Base-by-base conservation (phyloP, 2,113 vertebrate genomes). In the Dicerorhinus sumatrensis region DNA sequence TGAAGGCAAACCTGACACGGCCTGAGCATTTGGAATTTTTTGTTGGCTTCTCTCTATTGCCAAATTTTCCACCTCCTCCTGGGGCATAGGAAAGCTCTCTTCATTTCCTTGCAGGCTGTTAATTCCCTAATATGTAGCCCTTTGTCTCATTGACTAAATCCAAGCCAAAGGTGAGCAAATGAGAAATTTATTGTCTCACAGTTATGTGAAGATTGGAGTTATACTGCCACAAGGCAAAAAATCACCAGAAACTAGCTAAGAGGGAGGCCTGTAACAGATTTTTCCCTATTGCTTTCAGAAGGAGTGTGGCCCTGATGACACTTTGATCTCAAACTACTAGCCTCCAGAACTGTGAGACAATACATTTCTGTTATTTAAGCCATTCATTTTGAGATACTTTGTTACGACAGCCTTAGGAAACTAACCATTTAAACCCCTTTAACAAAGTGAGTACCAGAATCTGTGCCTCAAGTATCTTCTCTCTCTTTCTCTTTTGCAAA, bases 71-170 rank as follows among this genome's bases (percentile, higher is more conserved):
- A 93, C 1, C 16, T 88, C 51, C 51, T 70, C 86, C n/a, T 81
- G 51, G 58, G 75, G 46, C 16, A 72, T 27, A 67, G 75, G 87
- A 82, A 89, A 94, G 2, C n/a, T 89, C 5, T 85, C 25, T 91
- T 86, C 62, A 69, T 69, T 92, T 94, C 58, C 65, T 80, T 29
- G 5, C 25, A 84, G 51, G 39, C 42, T 80, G 0, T 79, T 72
- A 75, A 94, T 93, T 97, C 8, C 58, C 54, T 77, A 94, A 51
- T 81, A 79, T 31, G 46, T 62, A 91, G 60, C 14, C 8, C 36
- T 95, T 95, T 94, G 54, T 93, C 65, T 95, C 72, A 46, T 65
- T 92, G 85, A 89, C 46, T 73, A 91, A 96, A 36, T 73, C n/a
- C 2, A 80, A 72, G 93, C 9, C 27, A 93, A 51, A 80, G 42